Percentiles rank a stretch among this genome's conserved stretches.
phyloP scores from a whole-genome alignment of 2,797 vertebrate species.

The Cottoperca gobio region DNA sequence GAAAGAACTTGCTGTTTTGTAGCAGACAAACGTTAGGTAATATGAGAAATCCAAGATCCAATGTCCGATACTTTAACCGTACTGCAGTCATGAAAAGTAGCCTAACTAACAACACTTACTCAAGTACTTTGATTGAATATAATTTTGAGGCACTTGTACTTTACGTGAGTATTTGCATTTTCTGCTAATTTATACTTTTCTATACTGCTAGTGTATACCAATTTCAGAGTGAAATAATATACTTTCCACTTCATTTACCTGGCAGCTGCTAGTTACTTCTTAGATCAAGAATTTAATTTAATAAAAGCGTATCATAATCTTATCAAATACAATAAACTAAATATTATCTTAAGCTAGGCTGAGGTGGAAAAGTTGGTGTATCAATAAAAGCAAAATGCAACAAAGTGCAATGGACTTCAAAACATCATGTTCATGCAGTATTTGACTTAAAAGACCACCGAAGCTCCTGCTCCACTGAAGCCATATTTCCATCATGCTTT shows the following conservation, averaged over 20 bases:
- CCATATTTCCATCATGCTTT: too few species aligned
- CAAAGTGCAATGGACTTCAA: not conserved
- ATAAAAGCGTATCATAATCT: not conserved
- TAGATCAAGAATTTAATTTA: not conserved
- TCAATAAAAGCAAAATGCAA: not conserved
- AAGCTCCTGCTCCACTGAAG: not conserved
- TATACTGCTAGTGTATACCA: too few species aligned
- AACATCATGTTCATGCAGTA: not conserved
- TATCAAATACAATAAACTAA: not conserved
- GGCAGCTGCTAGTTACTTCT: not conserved
- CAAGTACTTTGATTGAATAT: not conserved
- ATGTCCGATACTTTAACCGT: not conserved
- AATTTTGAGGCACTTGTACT: not conserved
- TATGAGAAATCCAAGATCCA: conserved; percentile 20
- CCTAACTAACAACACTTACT: not conserved
- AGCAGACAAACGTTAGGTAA: conserved; percentile 40
- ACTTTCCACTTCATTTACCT: not conserved
- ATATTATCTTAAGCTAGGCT: too few species aligned
- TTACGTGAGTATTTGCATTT: not conserved
- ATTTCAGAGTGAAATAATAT: too few species aligned
- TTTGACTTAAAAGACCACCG: not conserved
- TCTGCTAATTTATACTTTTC: too few species aligned
- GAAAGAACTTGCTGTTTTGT: conserved; percentile 61
- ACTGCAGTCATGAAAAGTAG: not conserved
- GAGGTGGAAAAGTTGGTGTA: not conserved